Percentiles rank a stretch among this genome's conserved stretches.
Evolutionary conservation across 2,113 vertebrate genomes (phyloP).

Genomic region (Mixornis gularis): DNA sequence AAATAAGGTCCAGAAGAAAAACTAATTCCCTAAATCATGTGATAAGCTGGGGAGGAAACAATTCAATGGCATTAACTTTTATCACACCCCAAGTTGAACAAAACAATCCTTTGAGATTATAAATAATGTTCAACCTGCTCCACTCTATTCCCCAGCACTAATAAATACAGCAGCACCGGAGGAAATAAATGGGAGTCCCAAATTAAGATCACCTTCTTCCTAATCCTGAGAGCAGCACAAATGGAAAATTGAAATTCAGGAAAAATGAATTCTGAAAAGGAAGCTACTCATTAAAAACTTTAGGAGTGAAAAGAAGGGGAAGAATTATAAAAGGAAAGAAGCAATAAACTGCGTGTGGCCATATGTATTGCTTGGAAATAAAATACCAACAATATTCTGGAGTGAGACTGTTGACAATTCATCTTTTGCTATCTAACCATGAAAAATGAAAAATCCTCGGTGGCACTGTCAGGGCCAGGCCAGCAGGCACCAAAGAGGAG

Average conservation of each 20-base stretch:
- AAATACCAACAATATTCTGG: background rate
- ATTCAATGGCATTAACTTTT: background rate
- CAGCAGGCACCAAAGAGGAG: background rate
- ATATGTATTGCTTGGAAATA: background rate
- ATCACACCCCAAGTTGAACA: background rate
- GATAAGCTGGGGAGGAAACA: background rate
- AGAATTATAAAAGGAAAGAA: background rate
- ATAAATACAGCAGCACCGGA: background rate
- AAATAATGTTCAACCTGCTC: background rate
- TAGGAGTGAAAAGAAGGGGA: background rate
- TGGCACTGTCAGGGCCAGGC: background rate
- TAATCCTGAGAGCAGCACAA: background rate
- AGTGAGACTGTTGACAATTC: background rate
- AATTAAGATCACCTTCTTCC: background rate
- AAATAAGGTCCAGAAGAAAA: background rate
- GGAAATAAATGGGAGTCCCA: background rate
- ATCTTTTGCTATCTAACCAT: background rate
- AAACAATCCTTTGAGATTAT: background rate
- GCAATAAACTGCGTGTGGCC: background rate
- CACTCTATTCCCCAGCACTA: background rate
- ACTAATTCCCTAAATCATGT: background rate
- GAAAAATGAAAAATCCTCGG: background rate
- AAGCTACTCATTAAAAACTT: conserved; percentile 24
- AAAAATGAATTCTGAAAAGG: background rate
- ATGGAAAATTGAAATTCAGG: too few relatives aligned